phyloP scores from a whole-genome alignment of 2,888 invertebrate species.

The Habrosyne pyritoides region DNA sequence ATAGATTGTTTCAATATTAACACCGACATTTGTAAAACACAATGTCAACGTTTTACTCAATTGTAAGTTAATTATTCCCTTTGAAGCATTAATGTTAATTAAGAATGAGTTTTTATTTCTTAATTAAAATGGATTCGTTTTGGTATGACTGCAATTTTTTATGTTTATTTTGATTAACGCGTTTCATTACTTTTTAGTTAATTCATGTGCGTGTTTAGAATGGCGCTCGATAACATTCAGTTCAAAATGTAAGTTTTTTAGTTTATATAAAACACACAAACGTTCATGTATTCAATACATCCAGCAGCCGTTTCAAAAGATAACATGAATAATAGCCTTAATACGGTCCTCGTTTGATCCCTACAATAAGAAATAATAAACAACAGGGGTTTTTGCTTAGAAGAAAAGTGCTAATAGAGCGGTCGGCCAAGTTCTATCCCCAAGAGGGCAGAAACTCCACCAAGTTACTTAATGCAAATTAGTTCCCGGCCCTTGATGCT shows the following conservation, averaged over 20 bases:
- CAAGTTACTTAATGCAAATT: slow-evolving; percentile 49
- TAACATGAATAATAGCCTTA: background rate
- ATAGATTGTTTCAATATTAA: too few relatives aligned
- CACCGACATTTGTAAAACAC: too few relatives aligned
- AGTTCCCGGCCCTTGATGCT: slow-evolving; percentile 40
- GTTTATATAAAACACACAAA: too few relatives aligned
- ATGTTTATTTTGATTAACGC: too few relatives aligned
- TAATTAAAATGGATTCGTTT: background rate
- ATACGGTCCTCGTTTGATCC: background rate
- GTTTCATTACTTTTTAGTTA: too few relatives aligned
- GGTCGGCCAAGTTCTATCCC: slow-evolving; percentile 30
- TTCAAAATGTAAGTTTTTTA: too few relatives aligned
- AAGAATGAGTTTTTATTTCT: background rate
- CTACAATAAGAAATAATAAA: slow-evolving; percentile 22
- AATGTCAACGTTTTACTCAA: background rate
- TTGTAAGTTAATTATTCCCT: background rate
- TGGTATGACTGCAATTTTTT: too few relatives aligned
- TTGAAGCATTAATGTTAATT: background rate
- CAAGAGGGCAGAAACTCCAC: slow-evolving; percentile 21
- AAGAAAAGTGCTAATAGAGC: slow-evolving; percentile 43
- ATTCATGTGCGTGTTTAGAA: too few relatives aligned
- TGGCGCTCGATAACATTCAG: too few relatives aligned
- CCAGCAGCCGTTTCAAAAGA: background rate
- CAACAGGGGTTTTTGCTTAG: slow-evolving; percentile 27
- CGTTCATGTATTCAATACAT: too few relatives aligned